Evolutionary conservation across 2,888 invertebrate species (phyloP), one percentile per base, ranked within the genome.

Genomic region (Alcis repandata): DNA sequence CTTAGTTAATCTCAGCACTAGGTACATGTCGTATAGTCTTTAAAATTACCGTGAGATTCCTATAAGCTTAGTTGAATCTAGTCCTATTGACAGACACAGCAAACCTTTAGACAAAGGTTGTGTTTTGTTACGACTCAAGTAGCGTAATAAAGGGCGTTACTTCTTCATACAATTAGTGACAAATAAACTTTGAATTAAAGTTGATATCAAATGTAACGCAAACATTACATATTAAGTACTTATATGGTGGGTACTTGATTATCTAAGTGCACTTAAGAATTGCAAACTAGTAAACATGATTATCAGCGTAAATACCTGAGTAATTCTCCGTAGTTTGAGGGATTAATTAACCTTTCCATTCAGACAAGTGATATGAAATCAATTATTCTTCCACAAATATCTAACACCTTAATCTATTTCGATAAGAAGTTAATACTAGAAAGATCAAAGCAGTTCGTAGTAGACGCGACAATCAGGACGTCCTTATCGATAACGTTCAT

Each of bases 371-470:
- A 33, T 57, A 61, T 62, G 53, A 59, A 62, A 54, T 54, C 38
- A 65, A 57, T 57, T 56, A 60, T 27, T 43, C 11, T 54, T 66
- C 48, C 40, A 36, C 45, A 43, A 45, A 49, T 60, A 7, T 22
- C 17, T 61, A 53, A 59, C 63, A 54, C 59, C 20, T 66, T 73
- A 73, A 77, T 79, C 73, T 63, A 22, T 59, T 49, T 45, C 48
- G 78, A 80, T 81, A 79, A 77, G 79, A 77, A 76, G 59, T 64
- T 81, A 79, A 77, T 79, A 76, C 61, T 64, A 38, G 56, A 59
- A 77, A 78, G 83, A 85, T 86, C 85, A 86, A 87, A 87, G 81
- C 70, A 76, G 67, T 83, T 80, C 79, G 73, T 70, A 49, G 79
- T 77, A 79, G 65, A 73, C 69, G 71, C 74, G 77, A 58, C 76